phyloP scores from a whole-genome alignment of 2,113 vertebrate genomes.

The Solea senegalensis region DNA sequence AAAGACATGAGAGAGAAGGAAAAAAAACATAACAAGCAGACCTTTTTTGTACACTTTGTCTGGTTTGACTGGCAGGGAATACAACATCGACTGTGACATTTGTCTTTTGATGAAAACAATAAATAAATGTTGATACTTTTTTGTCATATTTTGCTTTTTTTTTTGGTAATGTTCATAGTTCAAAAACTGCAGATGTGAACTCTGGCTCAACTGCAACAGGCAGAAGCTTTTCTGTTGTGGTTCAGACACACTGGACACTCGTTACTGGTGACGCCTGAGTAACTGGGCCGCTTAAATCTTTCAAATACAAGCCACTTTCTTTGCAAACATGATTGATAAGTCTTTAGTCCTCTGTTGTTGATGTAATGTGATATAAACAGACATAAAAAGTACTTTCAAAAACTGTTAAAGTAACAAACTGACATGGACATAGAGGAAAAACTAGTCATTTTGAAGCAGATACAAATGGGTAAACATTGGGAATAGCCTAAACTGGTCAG shows the following conservation, averaged over 20 bases:
- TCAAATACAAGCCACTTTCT: not conserved
- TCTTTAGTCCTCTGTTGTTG: too few species aligned
- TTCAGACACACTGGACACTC: not conserved
- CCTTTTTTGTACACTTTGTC: constrained; percentile 41
- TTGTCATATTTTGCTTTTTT: constrained; percentile 16
- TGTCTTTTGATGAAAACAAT: constrained; percentile 64
- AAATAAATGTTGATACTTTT: constrained; percentile 50
- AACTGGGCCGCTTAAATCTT: not conserved
- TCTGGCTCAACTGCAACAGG: not conserved
- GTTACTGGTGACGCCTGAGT: too few species aligned
- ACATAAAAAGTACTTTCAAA: too few species aligned
- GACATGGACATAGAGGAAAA: too few species aligned
- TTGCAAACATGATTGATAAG: too few species aligned
- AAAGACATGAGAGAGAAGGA: not conserved
- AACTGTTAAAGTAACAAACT: too few species aligned
- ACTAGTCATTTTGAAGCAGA: too few species aligned
- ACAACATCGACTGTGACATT: constrained; percentile 27
- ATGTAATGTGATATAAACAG: too few species aligned
- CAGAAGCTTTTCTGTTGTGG: not conserved
- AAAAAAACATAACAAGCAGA: constrained; percentile 1
- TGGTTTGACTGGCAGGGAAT: constrained; percentile 43
- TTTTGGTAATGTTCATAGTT: constrained; percentile 1
- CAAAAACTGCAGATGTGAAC: not conserved
- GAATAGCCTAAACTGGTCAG: too few species aligned
- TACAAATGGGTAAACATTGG: too few species aligned